Evolutionary conservation across 2,888 invertebrate species (phyloP).

Genomic region (Branchellion lobata): DNA sequence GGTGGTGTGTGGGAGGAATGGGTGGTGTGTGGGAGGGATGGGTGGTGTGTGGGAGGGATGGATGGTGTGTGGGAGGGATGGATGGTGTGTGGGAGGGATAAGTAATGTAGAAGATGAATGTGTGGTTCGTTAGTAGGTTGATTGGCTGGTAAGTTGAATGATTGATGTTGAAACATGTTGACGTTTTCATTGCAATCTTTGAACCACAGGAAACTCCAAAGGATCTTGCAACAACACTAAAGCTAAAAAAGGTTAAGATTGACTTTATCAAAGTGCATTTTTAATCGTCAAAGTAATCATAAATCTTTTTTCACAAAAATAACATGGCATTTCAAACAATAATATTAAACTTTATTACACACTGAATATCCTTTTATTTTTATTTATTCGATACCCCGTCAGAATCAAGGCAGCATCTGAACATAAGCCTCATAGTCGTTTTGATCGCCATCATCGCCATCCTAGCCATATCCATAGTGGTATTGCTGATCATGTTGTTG

Average conservation of each 20-base stretch:
- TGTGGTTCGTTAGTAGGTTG: too few species aligned
- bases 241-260: not conserved
- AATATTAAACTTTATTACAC: not conserved
- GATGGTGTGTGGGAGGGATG: too few species aligned
- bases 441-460: conserved; percentile 23
- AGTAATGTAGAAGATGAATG: too few species aligned
- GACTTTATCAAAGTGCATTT: not conserved
- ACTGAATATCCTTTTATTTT: not conserved
- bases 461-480: conserved; percentile 29
- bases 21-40: too few species aligned
- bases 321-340: not conserved
- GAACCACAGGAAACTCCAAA: not conserved
- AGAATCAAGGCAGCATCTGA: conserved; percentile 10
- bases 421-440: conserved; percentile 31
- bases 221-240: not conserved
- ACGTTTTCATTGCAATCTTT: not conserved
- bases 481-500: conserved; percentile 15
- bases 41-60: too few species aligned
- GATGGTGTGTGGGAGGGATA: too few species aligned
- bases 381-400: not conserved
- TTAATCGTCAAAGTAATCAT: not conserved
- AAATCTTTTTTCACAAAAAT: not conserved
- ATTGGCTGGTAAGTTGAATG: too few species aligned
- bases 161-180: not conserved
- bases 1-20: too few species aligned